Evolutionary conservation across 2,888 invertebrate genomes (phyloP), one percentile per base, ranked within the genome.

Genomic region (Amiota mariae): DNA sequence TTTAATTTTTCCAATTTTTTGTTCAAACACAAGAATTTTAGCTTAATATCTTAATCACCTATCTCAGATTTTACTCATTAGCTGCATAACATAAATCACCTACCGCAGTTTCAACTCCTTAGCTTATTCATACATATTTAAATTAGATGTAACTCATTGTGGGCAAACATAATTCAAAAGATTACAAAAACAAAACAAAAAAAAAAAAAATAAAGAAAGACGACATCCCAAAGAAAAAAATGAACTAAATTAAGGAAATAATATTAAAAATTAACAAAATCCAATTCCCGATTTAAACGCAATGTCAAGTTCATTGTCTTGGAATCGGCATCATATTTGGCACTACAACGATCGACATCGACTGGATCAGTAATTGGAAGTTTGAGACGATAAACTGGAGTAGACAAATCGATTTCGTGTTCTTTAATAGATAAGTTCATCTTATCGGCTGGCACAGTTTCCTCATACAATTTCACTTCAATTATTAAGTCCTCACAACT

Each of bases 401-500:
- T 93, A 73, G 91, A 90, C 49, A 95, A 89, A 74, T 93, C 93
- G 24, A 96, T 88, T 76, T 92, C 92, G 11, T 90, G 91, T 51
- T 92, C 91, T 13, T 92, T 91, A 4, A 94, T 93, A 76, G 93
- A 92, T 63, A 97, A 90, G 78, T 95, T 93, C 74, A 97, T 93
- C 84, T 94, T 94, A 79, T 94, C 93, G 63, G 92, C 92, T 0
- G 77, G 51, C 75, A 87, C 88, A 75, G 92, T 92, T 86, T 97
- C 96, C 2, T 93, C 94, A 0, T 96, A 95, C 88, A 98, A 90
- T 81, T 93, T 91, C 15, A 97, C 92, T 75, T 92, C 92, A 36
- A 98, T 91, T n/a, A 96, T 91, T 90, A 98, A 93, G 88, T 96
- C 94, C 89, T 98, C 97, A 90, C 97, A 97, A 85, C 96, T 96